A percentile compares a stretch with the other conserved stretches of the same genome.
Evolutionary conservation across 2,888 invertebrate genomes (phyloP).

Genomic region (Caenorhabditis sp.): DNA sequence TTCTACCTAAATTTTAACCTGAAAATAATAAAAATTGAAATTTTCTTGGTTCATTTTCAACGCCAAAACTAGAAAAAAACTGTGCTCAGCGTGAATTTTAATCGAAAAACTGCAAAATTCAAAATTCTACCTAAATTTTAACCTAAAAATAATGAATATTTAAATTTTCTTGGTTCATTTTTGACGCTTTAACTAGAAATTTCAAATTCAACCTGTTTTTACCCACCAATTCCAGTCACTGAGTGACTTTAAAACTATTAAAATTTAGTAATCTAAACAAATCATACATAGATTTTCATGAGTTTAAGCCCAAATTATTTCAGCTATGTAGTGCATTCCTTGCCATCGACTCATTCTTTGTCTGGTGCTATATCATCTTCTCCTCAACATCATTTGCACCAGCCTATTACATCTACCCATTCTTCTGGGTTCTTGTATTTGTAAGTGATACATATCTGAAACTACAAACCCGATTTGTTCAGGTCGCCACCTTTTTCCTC

Average conservation of each 20-base stretch:
- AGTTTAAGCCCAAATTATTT: conserved; percentile 1
- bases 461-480: background rate
- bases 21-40: too few species aligned
- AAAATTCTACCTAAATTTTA: too few species aligned
- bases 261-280: too few species aligned
- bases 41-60: too few species aligned
- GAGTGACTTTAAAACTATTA: too few species aligned
- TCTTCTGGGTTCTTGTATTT: conserved; percentile 54
- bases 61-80: too few species aligned
- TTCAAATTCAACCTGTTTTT: too few species aligned
- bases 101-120: too few species aligned
- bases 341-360: conserved; percentile 25
- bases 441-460: conserved; percentile 37
- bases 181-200: conserved; percentile 4
- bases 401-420: conserved; percentile 59
- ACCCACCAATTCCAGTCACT: too few species aligned
- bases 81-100: too few species aligned
- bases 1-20: too few species aligned
- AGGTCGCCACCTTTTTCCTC: conserved; percentile 72
- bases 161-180: conserved; percentile 17
- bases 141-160: background rate
- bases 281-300: too few species aligned
- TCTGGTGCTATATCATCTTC: conserved; percentile 41
- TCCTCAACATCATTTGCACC: conserved; percentile 22
- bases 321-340: conserved; percentile 11